A percentile compares a stretch with the other conserved stretches of the same genome.
These are phyloP conservation scores for Zoanthus sociatus DNA, from an alignment of 92 coral and sea anemone species.

Conservation along the genomic window DNA sequence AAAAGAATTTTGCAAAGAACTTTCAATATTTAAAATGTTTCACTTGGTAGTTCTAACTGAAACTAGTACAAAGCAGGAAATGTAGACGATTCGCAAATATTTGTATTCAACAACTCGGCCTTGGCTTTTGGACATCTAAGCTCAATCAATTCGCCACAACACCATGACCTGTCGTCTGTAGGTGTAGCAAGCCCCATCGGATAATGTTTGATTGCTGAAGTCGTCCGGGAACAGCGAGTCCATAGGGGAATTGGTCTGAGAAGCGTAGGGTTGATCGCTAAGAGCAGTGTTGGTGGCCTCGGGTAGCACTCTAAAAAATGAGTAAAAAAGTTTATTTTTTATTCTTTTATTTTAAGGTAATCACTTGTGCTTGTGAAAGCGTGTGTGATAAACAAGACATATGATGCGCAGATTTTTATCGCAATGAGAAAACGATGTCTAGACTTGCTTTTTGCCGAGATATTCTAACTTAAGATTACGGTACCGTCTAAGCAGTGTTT, in stretches of 20 bases:
- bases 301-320: slow-evolving; percentile 24
- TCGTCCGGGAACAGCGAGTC: slow-evolving; percentile 45
- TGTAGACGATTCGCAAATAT: background rate
- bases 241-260: slow-evolving; percentile 32
- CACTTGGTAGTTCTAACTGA: background rate
- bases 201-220: background rate
- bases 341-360: too few species aligned
- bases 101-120: background rate
- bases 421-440: too few species aligned
- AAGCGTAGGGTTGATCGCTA: slow-evolving; percentile 16
- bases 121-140: background rate
- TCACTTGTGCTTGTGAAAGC: too few species aligned
- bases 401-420: too few species aligned
- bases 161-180: slow-evolving; percentile 22
- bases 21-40: too few species aligned
- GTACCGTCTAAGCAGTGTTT: too few species aligned
- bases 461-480: too few species aligned
- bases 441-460: too few species aligned
- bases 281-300: slow-evolving; percentile 11
- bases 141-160: slow-evolving; percentile 11
- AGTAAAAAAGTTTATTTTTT: too few species aligned
- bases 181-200: slow-evolving; percentile 29
- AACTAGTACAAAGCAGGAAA: background rate
- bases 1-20: too few species aligned
- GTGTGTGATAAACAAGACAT: too few species aligned